Evolutionary conservation across 2,888 invertebrate species (phyloP), one percentile per base, ranked within the genome.

Genomic region (Lottia gigantea): DNA sequence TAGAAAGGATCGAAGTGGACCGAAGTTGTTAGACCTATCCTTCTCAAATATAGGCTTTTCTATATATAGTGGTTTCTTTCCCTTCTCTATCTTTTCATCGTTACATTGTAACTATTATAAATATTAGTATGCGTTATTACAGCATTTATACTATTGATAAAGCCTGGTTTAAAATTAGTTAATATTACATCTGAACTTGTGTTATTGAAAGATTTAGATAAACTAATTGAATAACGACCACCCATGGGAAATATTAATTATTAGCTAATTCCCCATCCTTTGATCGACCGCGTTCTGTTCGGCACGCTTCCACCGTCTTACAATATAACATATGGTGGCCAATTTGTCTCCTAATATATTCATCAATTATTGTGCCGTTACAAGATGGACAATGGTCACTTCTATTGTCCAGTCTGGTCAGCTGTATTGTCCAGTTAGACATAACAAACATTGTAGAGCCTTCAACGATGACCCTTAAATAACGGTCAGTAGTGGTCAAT

Each of bases 381-480:
- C 55, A 55, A 55, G 55, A 23, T 55, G 55, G 55, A 55, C 55
- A 55, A 19, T 55, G 55, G 55, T 55, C 55, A 55, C 23, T 14
- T 11, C 55, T 55, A 55, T 55, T 55, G 23, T 40, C 40, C 19
- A 55, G 19, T 11, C 55, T 55, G 55, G 23, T 23, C 55, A 40
- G 11, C 11, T 40, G 40, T 40, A 40, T 40, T 40, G 40, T 40
- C 40, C 40, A 40, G 40, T 40, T 40, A 40, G 40, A 55, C 55
- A 19, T 2, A 14, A 55, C 14, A 55, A 55, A 55, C 23, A 55
- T 55, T 55, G 23, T 55, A 19, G 19, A 55, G 55, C 55, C 15
- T 55, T 55, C 55, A 55, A 55, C 55, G 55, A 55, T 16, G 55
- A 7, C 55, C 55, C 55, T 55, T 55, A 23, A 55, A 55, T 55